phyloP scores from a whole-genome alignment of 2,113 vertebrate genomes.

The Neogobius melanostomus region DNA sequence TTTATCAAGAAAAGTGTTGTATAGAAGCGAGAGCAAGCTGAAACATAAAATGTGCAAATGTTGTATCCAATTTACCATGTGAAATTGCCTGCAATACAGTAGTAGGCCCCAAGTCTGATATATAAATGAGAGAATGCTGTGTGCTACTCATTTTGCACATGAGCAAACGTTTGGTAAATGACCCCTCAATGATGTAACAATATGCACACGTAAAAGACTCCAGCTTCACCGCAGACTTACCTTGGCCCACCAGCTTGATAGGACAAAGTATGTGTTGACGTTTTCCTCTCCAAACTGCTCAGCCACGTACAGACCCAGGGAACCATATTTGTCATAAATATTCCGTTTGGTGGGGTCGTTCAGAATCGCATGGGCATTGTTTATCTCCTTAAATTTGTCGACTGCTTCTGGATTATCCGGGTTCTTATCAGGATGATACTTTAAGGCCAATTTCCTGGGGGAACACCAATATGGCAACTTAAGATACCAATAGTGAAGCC shows the following conservation, averaged over 20 bases:
- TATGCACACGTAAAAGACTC: no score
- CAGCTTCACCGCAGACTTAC: slow-evolving; percentile 63
- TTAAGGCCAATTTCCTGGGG: slow-evolving; percentile 92
- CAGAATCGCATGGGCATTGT: slow-evolving; percentile 95
- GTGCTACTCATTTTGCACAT: no score
- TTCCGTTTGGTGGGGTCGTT: slow-evolving; percentile 95
- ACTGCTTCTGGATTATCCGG: slow-evolving; percentile 95
- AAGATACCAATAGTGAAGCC: background rate
- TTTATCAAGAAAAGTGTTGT: no score
- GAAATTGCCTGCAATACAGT: no score
- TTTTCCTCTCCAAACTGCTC: slow-evolving; percentile 99
- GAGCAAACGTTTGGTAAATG: no score
- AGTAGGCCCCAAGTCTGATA: no score
- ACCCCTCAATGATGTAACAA: no score
- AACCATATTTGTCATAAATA: slow-evolving; percentile 98
- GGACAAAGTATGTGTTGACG: slow-evolving; percentile 98
- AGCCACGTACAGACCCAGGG: slow-evolving; percentile 95
- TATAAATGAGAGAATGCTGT: no score
- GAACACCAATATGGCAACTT: background rate
- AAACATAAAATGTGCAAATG: no score
- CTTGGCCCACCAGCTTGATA: slow-evolving; percentile 99
- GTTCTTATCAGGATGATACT: slow-evolving; percentile 98
- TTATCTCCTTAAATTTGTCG: slow-evolving; percentile 99
- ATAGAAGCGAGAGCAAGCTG: no score
- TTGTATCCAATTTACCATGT: no score